These are phyloP conservation scores for Heliconius himera DNA, from an alignment of 1,140 invertebrate genomes.

Conservation along the genomic window DNA sequence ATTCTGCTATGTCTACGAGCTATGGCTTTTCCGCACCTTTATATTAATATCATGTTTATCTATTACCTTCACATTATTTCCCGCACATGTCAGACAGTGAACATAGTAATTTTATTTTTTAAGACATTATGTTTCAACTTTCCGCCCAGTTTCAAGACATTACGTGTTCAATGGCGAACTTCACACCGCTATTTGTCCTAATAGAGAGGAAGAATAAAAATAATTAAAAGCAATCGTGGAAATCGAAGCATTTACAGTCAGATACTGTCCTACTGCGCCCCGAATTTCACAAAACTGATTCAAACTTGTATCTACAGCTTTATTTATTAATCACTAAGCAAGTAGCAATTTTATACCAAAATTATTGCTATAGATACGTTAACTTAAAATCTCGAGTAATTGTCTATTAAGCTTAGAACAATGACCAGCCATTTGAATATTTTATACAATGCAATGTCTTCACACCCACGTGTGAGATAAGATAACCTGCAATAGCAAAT, in stretches of 20 bases:
- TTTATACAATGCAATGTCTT: not conserved
- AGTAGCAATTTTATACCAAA: not conserved
- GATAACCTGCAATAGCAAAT: slow-evolving; percentile 2
- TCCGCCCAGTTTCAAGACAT: too few species aligned
- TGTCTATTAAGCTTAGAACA: not conserved
- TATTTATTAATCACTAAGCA: not conserved
- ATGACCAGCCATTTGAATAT: not conserved
- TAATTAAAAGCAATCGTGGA: too few species aligned
- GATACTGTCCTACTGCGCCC: too few species aligned
- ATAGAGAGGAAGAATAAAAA: too few species aligned
- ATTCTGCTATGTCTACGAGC: too few species aligned
- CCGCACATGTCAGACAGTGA: not conserved
- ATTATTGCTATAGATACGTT: slow-evolving; percentile 7
- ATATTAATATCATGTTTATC: too few species aligned
- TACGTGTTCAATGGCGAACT: too few species aligned
- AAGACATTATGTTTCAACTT: too few species aligned
- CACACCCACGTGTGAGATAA: slow-evolving; percentile 4
- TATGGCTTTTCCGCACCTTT: too few species aligned
- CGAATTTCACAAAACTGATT: not conserved
- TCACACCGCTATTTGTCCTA: too few species aligned
- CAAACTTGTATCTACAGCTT: not conserved
- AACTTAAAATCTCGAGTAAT: not conserved
- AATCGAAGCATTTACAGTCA: too few species aligned
- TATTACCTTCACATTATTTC: not conserved
- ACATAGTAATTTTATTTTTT: too few species aligned